Percentiles rank a stretch among this genome's conserved stretches.
These are phyloP conservation scores for Anas platyrhynchos DNA, from an alignment of 2,113 vertebrate genomes.

Conservation along the genomic window DNA sequence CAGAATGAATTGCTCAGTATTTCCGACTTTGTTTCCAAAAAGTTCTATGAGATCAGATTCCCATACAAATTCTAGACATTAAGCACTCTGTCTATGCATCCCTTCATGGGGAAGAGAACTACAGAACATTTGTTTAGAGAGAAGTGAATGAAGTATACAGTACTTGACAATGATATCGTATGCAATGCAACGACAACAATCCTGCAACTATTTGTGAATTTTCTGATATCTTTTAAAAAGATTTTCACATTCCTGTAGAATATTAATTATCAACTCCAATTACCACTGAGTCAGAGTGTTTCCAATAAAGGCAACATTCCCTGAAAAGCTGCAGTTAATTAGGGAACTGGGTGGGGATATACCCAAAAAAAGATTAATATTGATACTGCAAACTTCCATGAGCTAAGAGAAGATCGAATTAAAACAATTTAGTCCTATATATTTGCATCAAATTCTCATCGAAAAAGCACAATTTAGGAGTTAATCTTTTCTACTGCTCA, in stretches of 20 bases:
- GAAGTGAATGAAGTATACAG: not conserved
- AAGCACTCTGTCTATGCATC: not conserved
- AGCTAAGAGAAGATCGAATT: not conserved
- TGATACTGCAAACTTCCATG: too few species aligned
- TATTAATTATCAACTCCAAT: not conserved
- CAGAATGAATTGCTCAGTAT: not conserved
- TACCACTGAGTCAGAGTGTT: not conserved
- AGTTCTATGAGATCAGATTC: not conserved
- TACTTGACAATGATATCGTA: not conserved
- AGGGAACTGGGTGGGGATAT: not conserved
- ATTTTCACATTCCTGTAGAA: not conserved
- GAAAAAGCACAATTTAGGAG: not conserved
- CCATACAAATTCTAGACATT: not conserved
- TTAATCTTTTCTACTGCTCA: not conserved
- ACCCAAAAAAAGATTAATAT: fast-evolving
- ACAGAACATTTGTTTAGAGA: not conserved
- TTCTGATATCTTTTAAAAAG: not conserved
- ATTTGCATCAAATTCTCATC: not conserved
- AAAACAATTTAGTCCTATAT: not conserved
- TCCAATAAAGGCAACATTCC: not conserved
- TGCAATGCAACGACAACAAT: not conserved
- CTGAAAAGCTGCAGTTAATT: not conserved
- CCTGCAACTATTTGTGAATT: not conserved
- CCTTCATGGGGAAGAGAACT: not conserved
- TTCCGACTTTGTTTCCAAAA: constrained; percentile 25